phyloP scores from a whole-genome alignment of 2,797 vertebrate genomes.

The Thaleichthys pacificus region DNA sequence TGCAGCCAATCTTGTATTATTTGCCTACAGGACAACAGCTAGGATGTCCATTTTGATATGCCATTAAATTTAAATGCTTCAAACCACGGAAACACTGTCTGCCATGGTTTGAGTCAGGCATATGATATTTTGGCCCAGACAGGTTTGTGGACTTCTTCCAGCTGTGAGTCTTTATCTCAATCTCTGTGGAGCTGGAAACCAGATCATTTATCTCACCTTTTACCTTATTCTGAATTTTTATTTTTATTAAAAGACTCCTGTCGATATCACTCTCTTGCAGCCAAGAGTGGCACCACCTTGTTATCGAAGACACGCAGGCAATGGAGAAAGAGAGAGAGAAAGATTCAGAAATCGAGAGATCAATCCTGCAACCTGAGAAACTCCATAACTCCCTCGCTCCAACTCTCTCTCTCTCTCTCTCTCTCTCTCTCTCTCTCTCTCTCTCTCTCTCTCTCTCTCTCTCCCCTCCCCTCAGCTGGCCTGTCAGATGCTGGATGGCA shows the following conservation, averaged over 20 bases:
- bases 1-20: slow-evolving; percentile 44
- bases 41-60: slow-evolving; percentile 23
- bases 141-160: slow-evolving; percentile 19
- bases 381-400: background rate
- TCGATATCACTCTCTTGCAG: slow-evolving; percentile 38
- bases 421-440: background rate
- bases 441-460: background rate
- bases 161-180: slow-evolving; percentile 27
- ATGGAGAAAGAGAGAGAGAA: slow-evolving; percentile 5
- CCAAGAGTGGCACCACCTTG: slow-evolving; percentile 31
- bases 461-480: background rate
- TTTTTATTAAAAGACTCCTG: slow-evolving; percentile 39
- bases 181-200: slow-evolving; percentile 32
- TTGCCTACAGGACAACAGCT: slow-evolving; percentile 42
- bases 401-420: background rate
- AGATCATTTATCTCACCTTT: slow-evolving; percentile 31
- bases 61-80: slow-evolving; percentile 33
- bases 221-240: slow-evolving; percentile 11
- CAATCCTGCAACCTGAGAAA: slow-evolving; percentile 25
- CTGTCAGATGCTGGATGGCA: slow-evolving; percentile 16
- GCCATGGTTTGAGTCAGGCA: background rate
- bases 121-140: background rate
- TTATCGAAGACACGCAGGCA: slow-evolving; percentile 21
- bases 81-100: background rate
- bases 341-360: slow-evolving; percentile 7